A percentile compares a stretch with the other conserved stretches of the same genome.
phyloP scores from a whole-genome alignment of 2,888 invertebrate species.

The Luffia ferchaultella region DNA sequence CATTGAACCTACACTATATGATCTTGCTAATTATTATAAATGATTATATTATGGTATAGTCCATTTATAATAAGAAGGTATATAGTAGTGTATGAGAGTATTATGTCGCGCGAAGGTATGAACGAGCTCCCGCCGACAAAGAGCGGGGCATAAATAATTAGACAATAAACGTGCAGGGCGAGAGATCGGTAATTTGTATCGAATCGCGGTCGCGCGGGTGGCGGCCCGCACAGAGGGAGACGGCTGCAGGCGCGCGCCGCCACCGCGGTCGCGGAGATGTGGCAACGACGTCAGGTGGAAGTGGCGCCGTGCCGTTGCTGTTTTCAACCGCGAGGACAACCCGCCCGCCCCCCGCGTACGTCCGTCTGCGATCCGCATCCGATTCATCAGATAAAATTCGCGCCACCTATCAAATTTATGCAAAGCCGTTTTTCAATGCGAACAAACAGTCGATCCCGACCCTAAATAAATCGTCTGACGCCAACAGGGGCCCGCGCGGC shows the following conservation, averaged over 20 bases:
- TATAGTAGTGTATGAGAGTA: no score
- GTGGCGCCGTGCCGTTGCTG: constrained; percentile 40
- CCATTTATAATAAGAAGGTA: no score
- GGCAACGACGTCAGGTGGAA: constrained; percentile 64
- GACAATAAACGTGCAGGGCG: constrained; percentile 60
- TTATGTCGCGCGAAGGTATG: no score
- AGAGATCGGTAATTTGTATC: constrained; percentile 64
- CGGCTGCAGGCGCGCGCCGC: constrained; percentile 50
- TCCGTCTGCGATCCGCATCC: constrained; percentile 54
- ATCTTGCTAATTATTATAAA: no score
- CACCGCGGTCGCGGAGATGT: constrained; percentile 53
- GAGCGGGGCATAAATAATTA: constrained; percentile 59
- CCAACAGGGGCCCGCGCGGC: not conserved
- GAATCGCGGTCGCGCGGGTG: constrained; percentile 34
- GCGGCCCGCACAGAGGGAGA: constrained; percentile 49
- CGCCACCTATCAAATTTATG: constrained; percentile 54
- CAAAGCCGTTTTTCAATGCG: constrained; percentile 23
- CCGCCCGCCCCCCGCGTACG: constrained; percentile 25
- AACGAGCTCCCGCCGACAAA: constrained; percentile 36
- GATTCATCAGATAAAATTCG: constrained; percentile 65
- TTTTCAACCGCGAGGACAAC: constrained; percentile 46
- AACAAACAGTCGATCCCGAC: not conserved
- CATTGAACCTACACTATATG: constrained; percentile 50
- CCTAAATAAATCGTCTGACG: not conserved
- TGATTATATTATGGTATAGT: no score